phyloP scores from a whole-genome alignment of 1,140 invertebrate species.

The Zaprionus kolodkinae region DNA sequence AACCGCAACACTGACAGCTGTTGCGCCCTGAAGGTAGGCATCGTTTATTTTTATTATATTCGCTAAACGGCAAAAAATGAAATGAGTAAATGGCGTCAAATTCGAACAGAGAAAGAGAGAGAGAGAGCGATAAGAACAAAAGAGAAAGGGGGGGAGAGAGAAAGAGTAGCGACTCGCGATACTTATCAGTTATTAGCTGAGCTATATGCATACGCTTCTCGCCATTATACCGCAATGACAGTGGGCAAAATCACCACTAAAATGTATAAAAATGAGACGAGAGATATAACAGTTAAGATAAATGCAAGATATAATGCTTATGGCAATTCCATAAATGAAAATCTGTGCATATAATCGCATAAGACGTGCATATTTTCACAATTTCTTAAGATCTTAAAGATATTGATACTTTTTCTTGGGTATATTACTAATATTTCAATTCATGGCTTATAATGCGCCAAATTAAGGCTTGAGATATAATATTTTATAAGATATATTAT shows the following conservation, averaged over 20 bases:
- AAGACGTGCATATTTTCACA: not conserved
- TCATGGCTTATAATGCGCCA: too few species aligned
- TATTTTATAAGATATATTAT: too few species aligned
- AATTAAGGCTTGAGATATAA: too few species aligned
- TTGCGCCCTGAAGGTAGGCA: constrained; percentile 31
- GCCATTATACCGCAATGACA: constrained; percentile 23
- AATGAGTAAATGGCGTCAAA: constrained; percentile 40
- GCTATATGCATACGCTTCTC: constrained; percentile 4
- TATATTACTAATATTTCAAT: too few species aligned
- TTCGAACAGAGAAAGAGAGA: constrained; percentile 10
- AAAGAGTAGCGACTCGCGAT: not conserved
- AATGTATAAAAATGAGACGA: too few species aligned
- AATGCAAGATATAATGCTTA: not conserved
- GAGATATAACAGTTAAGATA: too few species aligned
- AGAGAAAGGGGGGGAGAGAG: constrained; percentile 6
- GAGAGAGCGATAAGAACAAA: constrained; percentile 19
- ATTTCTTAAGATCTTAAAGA: too few species aligned
- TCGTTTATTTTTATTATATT: constrained; percentile 41
- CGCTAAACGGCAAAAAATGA: constrained; percentile 17
- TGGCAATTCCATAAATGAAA: not conserved
- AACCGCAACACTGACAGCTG: constrained; percentile 70
- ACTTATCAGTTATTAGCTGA: constrained; percentile 30
- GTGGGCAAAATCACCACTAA: constrained; percentile 15
- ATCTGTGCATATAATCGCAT: not conserved
- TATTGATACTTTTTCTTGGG: too few species aligned